Evolutionary conservation across 2,888 invertebrate genomes (phyloP).

Genomic region (Cantharis flavilabris): DNA sequence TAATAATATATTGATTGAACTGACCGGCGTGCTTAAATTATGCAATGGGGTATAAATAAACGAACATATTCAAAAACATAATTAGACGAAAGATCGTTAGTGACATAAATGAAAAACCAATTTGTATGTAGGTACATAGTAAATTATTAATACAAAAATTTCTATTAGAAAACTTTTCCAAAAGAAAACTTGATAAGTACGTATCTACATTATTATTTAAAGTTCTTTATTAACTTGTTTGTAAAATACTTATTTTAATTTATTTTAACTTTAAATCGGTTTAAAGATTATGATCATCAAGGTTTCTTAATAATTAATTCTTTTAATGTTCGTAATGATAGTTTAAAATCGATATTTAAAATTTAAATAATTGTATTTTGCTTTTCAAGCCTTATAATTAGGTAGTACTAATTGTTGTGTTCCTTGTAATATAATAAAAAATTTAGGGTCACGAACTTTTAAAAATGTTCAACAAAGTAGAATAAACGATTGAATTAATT

Average conservation of each 20-base stretch:
- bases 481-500: not conserved
- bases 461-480: not conserved
- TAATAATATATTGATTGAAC: not conserved
- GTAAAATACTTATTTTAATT: not conserved
- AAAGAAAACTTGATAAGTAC: not conserved
- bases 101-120: not conserved
- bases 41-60: not conserved
- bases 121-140: not conserved
- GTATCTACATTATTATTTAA: no score
- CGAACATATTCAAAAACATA: not conserved
- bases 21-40: not conserved
- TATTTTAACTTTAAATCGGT: not conserved
- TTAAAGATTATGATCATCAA: not conserved
- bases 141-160: not conserved
- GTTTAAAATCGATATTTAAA: not conserved
- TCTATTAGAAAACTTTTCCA: not conserved
- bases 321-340: not conserved
- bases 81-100: not conserved
- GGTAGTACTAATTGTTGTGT: not conserved
- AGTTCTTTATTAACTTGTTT: not conserved
- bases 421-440: not conserved
- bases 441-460: not conserved
- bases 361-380: not conserved
- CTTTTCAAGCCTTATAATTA: not conserved
- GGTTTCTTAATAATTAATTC: not conserved